Evolutionary conservation across 2,797 vertebrate genomes (phyloP).

Genomic region (Cossypha polioptera): DNA sequence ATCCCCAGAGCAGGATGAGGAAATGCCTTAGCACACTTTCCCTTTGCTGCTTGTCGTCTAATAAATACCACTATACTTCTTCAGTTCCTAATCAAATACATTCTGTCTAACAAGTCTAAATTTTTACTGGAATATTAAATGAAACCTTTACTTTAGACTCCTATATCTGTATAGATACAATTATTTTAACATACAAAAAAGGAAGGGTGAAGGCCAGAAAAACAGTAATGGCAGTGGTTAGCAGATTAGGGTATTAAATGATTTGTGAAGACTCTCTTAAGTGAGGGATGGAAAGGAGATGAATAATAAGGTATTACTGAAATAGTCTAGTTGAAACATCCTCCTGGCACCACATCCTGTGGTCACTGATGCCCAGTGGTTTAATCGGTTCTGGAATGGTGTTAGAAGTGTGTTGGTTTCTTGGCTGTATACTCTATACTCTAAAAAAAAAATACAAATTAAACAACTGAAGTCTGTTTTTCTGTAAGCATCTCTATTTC

Average conservation of each 20-base stretch:
- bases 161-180: neutral
- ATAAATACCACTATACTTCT: neutral
- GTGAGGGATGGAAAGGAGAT: neutral
- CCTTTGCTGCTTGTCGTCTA: neutral
- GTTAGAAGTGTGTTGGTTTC: neutral
- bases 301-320: neutral
- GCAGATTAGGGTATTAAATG: neutral
- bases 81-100: neutral
- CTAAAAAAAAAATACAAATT: neutral
- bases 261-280: neutral
- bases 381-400: neutral
- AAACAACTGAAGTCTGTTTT: neutral
- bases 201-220: neutral
- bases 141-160: neutral
- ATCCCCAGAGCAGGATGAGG: neutral
- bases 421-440: neutral
- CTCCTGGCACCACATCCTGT: neutral
- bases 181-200: neutral
- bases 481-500: neutral
- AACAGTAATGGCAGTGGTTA: neutral
- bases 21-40: neutral
- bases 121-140: neutral
- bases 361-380: neutral
- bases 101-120: neutral
- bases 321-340: neutral